Base-by-base conservation (phyloP, 1,140 invertebrate genomes). In the Battus philenor region DNA sequence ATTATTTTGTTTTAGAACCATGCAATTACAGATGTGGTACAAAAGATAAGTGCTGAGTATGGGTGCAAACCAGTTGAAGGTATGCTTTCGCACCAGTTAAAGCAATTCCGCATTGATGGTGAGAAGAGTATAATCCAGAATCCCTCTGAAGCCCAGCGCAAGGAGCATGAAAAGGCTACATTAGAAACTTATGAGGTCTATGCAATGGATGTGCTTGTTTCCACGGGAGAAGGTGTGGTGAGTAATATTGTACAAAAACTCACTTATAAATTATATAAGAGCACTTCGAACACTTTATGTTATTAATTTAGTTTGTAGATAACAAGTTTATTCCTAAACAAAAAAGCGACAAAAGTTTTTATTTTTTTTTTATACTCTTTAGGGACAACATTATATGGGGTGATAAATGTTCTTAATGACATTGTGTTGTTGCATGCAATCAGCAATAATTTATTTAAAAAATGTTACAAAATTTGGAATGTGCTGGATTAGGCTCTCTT, bases 31-130 rank as follows among this genome's bases (percentile, higher is more conserved):
- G 94, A 96, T 68, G 93, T 92, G 27, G 95, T 99, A 34, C 94
- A 97, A 80, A 98, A 98, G 87, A 93, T 98, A 49, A 93, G 95
- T 51, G 93, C 96, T 63, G 90, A 92, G 15, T 99, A 91, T 85
- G 95, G 97, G 59, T 99, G 97, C 84, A 99, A 98, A 86, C 97
- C 98, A 12, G 93, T 99, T 44, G 98, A 99, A 87, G 97, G 98
- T 41, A 99, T 99, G 97, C 88, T 99, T 15, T 99, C 97, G 60
- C 97, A 99, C 85, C 96, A 99, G 75, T 87, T 99, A 32, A 97
- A 97, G 72, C 96, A 98, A 79, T 95, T 96, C 81, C 94, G 95
- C 82, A 98, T 99, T 77, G 97, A 99, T 87, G 98, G 98, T 12
- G 97, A 99, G 62, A 99, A 99, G 87, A 97, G 97, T 9, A 98